Percentiles rank a stretch among this genome's conserved stretches.
phyloP scores from a whole-genome alignment of 2,888 invertebrate genomes.

The Synergus umbraculus region DNA sequence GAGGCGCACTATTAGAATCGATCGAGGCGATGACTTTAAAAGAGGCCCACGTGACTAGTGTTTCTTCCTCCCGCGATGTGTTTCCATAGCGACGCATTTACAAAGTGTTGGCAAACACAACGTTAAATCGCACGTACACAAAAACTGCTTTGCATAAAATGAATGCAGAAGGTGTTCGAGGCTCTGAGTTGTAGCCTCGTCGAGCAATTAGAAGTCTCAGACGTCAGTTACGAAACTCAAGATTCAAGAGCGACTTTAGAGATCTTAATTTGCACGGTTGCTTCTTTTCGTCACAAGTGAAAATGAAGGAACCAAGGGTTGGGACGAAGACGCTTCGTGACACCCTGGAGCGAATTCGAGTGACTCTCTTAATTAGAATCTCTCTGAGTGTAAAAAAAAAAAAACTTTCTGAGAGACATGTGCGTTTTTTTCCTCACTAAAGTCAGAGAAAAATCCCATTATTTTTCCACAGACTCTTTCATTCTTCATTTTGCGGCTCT shows the following conservation, averaged over 20 bases:
- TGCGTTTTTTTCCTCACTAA: constrained; percentile 14
- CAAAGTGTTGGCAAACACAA: constrained; percentile 56
- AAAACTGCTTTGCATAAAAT: neutral
- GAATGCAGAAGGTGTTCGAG: constrained; percentile 3
- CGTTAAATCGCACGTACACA: constrained; percentile 46
- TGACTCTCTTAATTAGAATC: constrained; percentile 52
- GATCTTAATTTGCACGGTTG: constrained; percentile 1
- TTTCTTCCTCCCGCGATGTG: constrained; percentile 53
- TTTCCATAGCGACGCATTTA: constrained; percentile 56
- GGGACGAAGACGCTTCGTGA: constrained; percentile 31
- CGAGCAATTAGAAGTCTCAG: constrained; percentile 4
- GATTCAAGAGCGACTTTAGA: neutral
- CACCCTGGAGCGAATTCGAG: constrained; percentile 47
- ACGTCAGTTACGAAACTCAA: constrained; percentile 10
- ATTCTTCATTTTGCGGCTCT: constrained; percentile 23
- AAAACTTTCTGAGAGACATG: constrained; percentile 19
- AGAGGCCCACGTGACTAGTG: constrained; percentile 56
- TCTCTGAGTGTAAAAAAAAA: constrained; percentile 31
- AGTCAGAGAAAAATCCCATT: constrained; percentile 17
- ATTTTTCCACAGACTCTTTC: constrained; percentile 24
- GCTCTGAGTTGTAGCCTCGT: neutral
- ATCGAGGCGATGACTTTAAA: constrained; percentile 53
- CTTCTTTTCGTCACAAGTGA: constrained; percentile 1
- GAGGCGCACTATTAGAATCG: constrained; percentile 46
- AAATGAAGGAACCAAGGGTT: neutral